Evolutionary conservation across 2,888 invertebrate genomes (phyloP), one percentile per base, ranked within the genome.

Genomic region (Perithous albicinctus): DNA sequence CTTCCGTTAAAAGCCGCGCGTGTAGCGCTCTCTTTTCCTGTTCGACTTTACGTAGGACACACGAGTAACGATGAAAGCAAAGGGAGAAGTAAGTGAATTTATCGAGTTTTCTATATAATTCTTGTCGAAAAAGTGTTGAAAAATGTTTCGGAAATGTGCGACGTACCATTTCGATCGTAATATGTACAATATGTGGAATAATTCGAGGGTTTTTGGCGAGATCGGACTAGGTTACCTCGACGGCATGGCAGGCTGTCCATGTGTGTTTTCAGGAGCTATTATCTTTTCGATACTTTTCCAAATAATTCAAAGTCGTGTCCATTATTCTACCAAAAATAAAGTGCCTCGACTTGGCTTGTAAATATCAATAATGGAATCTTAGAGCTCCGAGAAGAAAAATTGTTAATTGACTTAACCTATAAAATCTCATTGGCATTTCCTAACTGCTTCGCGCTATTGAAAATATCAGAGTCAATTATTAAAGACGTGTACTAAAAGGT

Each of bases 41-140:
- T 85, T 82, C 73, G 72, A 78, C 83, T 83, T 83, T 73, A 80
- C 82, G 69, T 80, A 74, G 84, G 76, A 82, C 93, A 91, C 88
- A 93, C 93, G 93, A 88, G 29, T 3, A 89, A 95, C 94, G 94
- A 97, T 97, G 97, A 97, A 96, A 95, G 97, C 97, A 87, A 97
- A 97, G 94, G 97, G 97, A 95, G 96, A 97, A 96, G 97, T 97
- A 90, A 93, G 91, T 91, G 74, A 87, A 85, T 87, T 87, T 86
- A 85, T 26, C 15, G 51, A 75, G 32, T 81, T 84, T 41, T 78
- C 10, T 20, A 32, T 18, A 46, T 69, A 26, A 79, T 78, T 76
- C 18, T 75, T 48, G 7, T 61, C 20, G 8, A 61, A 77, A 67
- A 72, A 77, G 76, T 66, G 70, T 54, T 63, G 8, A 20, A 29